phyloP scores from a whole-genome alignment of 2,888 invertebrate genomes.

The Drosophila neoperkinsi region DNA sequence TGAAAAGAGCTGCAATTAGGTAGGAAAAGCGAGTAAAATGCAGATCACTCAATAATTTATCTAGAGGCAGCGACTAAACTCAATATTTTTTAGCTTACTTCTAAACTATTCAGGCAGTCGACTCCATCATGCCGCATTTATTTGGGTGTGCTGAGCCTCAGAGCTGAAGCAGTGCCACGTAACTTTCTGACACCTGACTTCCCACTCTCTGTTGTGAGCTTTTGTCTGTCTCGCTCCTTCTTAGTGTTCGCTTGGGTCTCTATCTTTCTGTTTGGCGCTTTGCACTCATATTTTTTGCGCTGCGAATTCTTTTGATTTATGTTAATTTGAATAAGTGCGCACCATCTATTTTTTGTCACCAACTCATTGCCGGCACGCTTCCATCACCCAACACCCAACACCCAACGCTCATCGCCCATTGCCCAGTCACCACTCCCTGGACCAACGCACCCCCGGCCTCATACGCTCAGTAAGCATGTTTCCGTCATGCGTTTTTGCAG shows the following conservation, averaged over 20 bases:
- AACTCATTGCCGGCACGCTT: conserved; percentile 43
- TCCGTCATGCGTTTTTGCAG: conserved; percentile 46
- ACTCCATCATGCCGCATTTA: conserved; percentile 16
- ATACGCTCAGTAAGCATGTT: conserved; percentile 51
- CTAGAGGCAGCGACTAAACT: neutral
- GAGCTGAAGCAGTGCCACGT: conserved; percentile 35
- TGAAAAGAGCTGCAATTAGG: neutral
- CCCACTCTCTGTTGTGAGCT: neutral
- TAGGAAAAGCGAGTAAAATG: neutral
- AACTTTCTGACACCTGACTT: conserved; percentile 31
- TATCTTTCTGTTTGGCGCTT: conserved; percentile 15
- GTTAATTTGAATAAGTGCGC: conserved; percentile 81
- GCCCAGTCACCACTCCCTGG: neutral
- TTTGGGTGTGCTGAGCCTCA: conserved; percentile 30
- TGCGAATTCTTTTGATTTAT: conserved; percentile 81
- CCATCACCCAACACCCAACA: too few species aligned
- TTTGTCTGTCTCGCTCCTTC: neutral
- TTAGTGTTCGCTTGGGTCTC: too few species aligned
- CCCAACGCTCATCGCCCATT: neutral
- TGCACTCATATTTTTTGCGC: conserved; percentile 60
- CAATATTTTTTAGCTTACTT: neutral
- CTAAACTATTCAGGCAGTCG: neutral
- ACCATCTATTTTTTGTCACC: conserved; percentile 64
- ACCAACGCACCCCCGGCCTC: conserved; percentile 7
- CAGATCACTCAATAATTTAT: neutral